Percentiles rank a stretch among this genome's conserved stretches.
phyloP scores from a whole-genome alignment of 2,113 vertebrate genomes.

The Rallus limicola region DNA sequence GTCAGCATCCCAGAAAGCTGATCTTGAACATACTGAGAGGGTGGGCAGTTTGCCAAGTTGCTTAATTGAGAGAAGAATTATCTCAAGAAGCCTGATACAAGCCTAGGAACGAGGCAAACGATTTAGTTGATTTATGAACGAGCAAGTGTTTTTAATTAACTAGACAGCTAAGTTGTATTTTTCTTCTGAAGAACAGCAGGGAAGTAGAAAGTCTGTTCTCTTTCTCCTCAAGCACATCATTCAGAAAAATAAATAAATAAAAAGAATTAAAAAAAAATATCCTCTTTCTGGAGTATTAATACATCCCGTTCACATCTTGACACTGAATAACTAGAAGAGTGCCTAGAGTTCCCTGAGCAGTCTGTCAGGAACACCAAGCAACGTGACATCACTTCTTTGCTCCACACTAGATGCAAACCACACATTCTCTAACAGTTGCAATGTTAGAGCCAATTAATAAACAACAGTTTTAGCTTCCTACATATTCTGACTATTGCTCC shows the following conservation, averaged over 20 bases:
- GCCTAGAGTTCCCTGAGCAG: not conserved
- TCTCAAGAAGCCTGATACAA: conserved; percentile 37
- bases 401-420: not conserved
- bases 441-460: not conserved
- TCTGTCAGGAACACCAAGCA: not conserved
- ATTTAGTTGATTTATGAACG: conserved; percentile 43
- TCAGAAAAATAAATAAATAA: conserved; percentile 7
- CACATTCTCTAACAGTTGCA: not conserved
- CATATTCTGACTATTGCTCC: not conserved
- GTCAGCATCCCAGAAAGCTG: conserved; percentile 56
- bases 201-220: conserved; percentile 12
- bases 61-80: conserved; percentile 66
- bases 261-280: not conserved
- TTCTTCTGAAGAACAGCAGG: conserved; percentile 9
- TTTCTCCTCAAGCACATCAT: not conserved
- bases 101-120: not conserved
- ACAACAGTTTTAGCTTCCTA: not conserved
- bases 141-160: conserved; percentile 45
- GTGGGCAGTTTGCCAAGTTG: conserved; percentile 41
- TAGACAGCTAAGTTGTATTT: not conserved
- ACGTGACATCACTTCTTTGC: not conserved
- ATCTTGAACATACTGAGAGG: conserved; percentile 42
- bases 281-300: not conserved
- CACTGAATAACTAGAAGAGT: not conserved
- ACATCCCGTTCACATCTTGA: not conserved